Evolutionary conservation across 1,140 invertebrate genomes (phyloP).

Genomic region (Lineus longissimus): DNA sequence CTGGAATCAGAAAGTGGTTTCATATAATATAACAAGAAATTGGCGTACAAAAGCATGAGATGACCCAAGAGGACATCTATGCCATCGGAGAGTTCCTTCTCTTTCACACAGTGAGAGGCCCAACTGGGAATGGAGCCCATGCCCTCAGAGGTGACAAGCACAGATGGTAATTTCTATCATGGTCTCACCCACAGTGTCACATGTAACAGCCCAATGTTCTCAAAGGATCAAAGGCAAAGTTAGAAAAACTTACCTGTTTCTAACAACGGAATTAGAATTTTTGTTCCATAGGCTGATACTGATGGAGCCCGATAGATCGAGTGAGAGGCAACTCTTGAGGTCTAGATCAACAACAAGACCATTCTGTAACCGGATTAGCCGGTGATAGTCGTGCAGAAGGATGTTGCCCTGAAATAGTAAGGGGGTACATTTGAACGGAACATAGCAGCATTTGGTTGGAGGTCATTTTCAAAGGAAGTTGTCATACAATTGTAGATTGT

Average conservation of each 20-base stretch:
- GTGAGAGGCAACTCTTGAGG: slow-evolving; percentile 69
- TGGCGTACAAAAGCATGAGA: background rate
- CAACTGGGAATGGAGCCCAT: no score
- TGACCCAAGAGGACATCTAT: no score
- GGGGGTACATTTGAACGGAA: no score
- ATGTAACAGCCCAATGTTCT: no score
- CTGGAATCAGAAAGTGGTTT: slow-evolving; percentile 54
- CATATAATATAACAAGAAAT: background rate
- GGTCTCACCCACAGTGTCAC: background rate
- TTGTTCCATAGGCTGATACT: slow-evolving; percentile 82
- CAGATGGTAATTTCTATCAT: no score
- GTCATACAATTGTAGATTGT: no score
- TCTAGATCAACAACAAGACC: slow-evolving; percentile 71
- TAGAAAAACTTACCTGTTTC: slow-evolving; percentile 40
- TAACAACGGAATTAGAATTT: slow-evolving; percentile 76
- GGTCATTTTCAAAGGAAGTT: no score
- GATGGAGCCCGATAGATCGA: slow-evolving; percentile 80
- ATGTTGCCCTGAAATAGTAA: slow-evolving; percentile 61
- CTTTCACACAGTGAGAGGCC: background rate
- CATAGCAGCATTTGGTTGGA: background rate
- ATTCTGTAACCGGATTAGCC: slow-evolving; percentile 67
- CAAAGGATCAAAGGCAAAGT: no score
- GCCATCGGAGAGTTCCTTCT: background rate
- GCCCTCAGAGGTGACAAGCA: no score
- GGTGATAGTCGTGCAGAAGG: slow-evolving; percentile 70